These are phyloP conservation scores for Hippocampus guttulatus DNA, from an alignment of 2,113 vertebrate species.

Conservation along the genomic window DNA sequence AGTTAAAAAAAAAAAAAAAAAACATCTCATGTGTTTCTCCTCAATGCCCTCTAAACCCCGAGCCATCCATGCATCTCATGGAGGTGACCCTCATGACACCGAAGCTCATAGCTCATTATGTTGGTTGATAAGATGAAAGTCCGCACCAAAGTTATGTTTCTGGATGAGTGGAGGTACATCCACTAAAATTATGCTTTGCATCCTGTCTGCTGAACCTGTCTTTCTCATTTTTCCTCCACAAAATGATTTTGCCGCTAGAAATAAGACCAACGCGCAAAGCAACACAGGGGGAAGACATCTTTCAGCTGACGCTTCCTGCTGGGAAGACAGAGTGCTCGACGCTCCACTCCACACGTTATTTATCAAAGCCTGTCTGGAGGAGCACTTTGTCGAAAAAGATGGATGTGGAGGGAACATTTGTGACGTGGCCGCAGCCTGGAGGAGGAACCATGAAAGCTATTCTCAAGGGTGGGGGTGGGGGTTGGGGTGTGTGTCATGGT, in stretches of 20 bases:
- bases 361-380: constrained; percentile 65
- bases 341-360: constrained; percentile 65
- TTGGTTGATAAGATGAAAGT: constrained; percentile 35
- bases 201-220: not conserved
- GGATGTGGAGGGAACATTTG: constrained; percentile 68
- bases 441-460: constrained; percentile 43
- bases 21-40: constrained; percentile 20
- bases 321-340: constrained; percentile 64
- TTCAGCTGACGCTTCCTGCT: constrained; percentile 47
- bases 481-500: too few species aligned
- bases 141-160: constrained; percentile 9
- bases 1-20: not conserved
- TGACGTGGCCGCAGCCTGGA: constrained; percentile 46
- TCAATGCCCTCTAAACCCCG: constrained; percentile 41
- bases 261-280: constrained; percentile 44
- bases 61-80: constrained; percentile 18
- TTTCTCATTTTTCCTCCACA: not conserved
- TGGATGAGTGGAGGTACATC: not conserved
- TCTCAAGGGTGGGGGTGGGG: constrained; percentile 31
- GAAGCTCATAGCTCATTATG: constrained; percentile 47
- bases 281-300: constrained; percentile 31
- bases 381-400: constrained; percentile 69
- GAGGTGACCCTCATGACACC: constrained; percentile 44
- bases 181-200: not conserved
- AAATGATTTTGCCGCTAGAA: constrained; percentile 33